A percentile compares a stretch with the other conserved stretches of the same genome.
Evolutionary conservation across 2,113 vertebrate genomes (phyloP).

Genomic region (Lophius piscatorius): DNA sequence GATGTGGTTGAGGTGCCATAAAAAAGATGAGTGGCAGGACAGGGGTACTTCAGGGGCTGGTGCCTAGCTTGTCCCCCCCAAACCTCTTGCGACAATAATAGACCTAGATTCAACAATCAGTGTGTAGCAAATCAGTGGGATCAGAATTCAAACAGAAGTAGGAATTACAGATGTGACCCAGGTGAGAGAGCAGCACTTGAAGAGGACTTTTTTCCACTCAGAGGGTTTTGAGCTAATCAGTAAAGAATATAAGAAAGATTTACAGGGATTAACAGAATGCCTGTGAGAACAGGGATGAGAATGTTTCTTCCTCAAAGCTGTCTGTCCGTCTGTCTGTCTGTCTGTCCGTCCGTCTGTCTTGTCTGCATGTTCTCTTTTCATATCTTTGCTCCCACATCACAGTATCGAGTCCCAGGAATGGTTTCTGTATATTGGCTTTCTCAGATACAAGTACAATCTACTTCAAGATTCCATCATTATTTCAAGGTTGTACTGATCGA

Average conservation of each 20-base stretch:
- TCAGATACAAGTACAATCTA: no score
- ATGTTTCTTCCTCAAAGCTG: constrained; percentile 23
- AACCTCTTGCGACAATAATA: no score
- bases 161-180: constrained; percentile 58
- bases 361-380: constrained; percentile 1
- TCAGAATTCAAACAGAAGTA: constrained; percentile 29
- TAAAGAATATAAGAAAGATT: constrained; percentile 73
- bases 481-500: constrained; percentile 14
- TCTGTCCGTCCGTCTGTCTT: not conserved
- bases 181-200: constrained; percentile 35
- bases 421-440: constrained; percentile 8
- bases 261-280: constrained; percentile 43
- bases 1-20: no score
- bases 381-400: no score
- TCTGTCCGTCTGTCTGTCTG: not conserved
- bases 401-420: constrained; percentile 1
- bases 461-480: not conserved
- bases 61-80: no score
- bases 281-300: constrained; percentile 7
- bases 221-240: constrained; percentile 61
- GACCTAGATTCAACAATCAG: no score
- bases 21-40: no score
- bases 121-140: no score
- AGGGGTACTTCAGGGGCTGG: no score
- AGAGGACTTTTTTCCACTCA: constrained; percentile 58